phyloP scores from a whole-genome alignment of 1,140 invertebrate genomes.

The Brachionus rotundiformis region DNA sequence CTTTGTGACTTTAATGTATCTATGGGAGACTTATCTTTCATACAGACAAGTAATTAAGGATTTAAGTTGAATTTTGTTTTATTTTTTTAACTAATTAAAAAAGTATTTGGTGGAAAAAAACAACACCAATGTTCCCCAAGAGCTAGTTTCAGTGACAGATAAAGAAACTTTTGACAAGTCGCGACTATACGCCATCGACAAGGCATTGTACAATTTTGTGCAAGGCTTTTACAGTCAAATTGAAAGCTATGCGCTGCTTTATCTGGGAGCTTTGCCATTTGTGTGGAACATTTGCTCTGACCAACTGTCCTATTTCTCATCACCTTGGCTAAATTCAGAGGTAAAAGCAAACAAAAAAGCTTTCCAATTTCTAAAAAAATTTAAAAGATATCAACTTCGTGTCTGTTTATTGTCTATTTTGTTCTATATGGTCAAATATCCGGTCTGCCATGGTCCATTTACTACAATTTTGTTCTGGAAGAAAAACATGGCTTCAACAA shows the following conservation, averaged over 20 bases:
- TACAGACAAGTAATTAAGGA: conserved; percentile 48
- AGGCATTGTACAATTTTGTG: not conserved
- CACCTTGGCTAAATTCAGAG: conserved; percentile 16
- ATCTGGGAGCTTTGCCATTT: not conserved
- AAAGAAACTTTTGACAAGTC: conserved; percentile 46
- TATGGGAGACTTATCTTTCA: conserved; percentile 51
- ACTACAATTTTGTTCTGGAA: conserved; percentile 91
- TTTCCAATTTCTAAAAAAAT: not conserved
- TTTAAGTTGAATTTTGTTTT: too few relatives aligned
- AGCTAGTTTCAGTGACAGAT: not conserved
- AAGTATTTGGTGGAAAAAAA: conserved; percentile 20
- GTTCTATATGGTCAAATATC: conserved; percentile 58
- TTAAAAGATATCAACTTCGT: conserved; percentile 20
- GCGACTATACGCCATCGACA: conserved; percentile 24
- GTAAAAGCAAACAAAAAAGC: not conserved
- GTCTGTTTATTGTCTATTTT: not conserved
- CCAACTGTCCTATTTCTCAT: not conserved
- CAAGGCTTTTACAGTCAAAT: conserved; percentile 30
- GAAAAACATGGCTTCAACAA: conserved; percentile 98
- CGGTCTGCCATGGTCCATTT: conserved; percentile 81
- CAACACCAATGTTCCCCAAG: not conserved
- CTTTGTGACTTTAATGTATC: conserved; percentile 37
- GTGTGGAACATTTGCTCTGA: conserved; percentile 28
- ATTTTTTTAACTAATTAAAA: not conserved
- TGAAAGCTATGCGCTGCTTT: conserved; percentile 4